phyloP scores from a whole-genome alignment of 37 sponge, comb jelly and placozoan genomes.

The Geodia barretti region DNA sequence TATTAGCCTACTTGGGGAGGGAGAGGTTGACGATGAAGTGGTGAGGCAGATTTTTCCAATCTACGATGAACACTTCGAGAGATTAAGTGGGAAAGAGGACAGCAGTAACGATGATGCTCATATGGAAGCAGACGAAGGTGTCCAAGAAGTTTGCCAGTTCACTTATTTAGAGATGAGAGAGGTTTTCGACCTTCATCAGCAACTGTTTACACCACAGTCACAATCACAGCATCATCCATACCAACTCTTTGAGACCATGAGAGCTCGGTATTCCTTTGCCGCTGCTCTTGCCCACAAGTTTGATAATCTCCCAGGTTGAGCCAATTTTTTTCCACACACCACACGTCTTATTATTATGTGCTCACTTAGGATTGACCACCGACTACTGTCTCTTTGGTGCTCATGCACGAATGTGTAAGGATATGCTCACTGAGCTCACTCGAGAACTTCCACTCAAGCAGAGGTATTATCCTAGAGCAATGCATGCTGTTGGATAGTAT shows the following conservation, averaged over 20 bases:
- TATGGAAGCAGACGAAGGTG: conserved; percentile 6
- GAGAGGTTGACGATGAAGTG: conserved; percentile 12
- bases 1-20: conserved; percentile 29
- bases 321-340: neutral
- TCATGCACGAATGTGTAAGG: neutral
- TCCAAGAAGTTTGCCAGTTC: neutral
- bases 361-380: neutral
- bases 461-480: too few relatives aligned
- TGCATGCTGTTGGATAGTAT: neutral
- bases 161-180: neutral
- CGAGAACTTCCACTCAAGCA: neutral
- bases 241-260: too few relatives aligned
- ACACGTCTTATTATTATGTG: too few relatives aligned
- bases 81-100: too few relatives aligned
- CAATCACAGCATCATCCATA: too few relatives aligned
- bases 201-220: neutral
- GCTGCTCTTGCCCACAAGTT: neutral
- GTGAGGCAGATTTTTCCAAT: conserved; percentile 36
- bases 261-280: neutral
- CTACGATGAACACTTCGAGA: neutral
- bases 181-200: neutral
- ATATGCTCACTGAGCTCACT: neutral
- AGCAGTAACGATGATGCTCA: too few relatives aligned
- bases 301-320: neutral
- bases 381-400: neutral